These are phyloP conservation scores for Pterocles burchelli DNA, from an alignment of 2,113 vertebrate genomes.

Conservation along the genomic window DNA sequence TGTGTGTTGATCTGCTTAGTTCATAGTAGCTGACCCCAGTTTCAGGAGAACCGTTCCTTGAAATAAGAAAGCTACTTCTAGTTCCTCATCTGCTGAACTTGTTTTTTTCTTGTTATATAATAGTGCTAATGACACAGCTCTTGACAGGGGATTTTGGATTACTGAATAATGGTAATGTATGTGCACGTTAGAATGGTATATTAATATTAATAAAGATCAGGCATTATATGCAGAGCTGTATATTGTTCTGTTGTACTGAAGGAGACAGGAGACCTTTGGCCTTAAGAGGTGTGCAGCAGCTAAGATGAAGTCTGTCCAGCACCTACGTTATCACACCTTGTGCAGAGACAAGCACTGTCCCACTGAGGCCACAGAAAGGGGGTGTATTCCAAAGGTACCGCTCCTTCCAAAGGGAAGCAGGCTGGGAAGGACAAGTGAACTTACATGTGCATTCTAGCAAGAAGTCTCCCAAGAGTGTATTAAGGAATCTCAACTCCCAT, in stretches of 20 bases:
- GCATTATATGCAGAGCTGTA: rapidly evolving
- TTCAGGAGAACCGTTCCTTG: background rate
- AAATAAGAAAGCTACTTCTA: background rate
- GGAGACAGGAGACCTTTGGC: background rate
- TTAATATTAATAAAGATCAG: background rate
- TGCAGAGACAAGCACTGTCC: background rate
- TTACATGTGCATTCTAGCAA: rapidly evolving
- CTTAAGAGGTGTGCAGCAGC: background rate
- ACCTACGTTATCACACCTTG: background rate
- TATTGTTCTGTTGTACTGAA: background rate
- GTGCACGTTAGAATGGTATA: background rate
- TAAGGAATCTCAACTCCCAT: background rate
- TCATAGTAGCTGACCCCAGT: background rate
- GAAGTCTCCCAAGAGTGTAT: background rate
- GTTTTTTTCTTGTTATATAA: background rate
- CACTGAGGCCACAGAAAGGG: background rate
- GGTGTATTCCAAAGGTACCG: background rate
- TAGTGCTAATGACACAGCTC: background rate
- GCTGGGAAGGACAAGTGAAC: background rate
- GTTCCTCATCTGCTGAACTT: background rate
- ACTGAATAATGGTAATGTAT: background rate
- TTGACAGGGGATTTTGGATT: background rate
- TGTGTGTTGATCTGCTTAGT: background rate
- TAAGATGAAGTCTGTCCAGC: background rate
- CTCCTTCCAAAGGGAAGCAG: background rate